Evolutionary conservation across 2,888 invertebrate genomes (phyloP).

Genomic region (Acronicta aceris): DNA sequence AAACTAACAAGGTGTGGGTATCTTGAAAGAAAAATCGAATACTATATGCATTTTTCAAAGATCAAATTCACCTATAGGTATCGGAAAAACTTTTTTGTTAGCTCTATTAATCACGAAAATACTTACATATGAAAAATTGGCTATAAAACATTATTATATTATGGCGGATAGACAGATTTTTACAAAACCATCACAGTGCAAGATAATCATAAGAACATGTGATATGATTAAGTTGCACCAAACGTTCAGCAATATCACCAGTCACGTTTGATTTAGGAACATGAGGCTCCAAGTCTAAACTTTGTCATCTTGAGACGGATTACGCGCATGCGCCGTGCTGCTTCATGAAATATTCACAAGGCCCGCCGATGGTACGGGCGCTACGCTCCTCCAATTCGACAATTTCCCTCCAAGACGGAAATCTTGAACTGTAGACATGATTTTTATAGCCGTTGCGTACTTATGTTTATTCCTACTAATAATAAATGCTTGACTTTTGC

Average conservation of each 20-base stretch:
- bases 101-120: no score
- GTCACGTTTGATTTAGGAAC: slow-evolving; percentile 38
- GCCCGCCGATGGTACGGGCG: slow-evolving; percentile 49
- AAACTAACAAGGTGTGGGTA: no score
- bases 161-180: no score
- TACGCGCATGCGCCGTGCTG: slow-evolving; percentile 62
- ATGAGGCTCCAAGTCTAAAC: slow-evolving; percentile 35
- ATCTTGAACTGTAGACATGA: slow-evolving; percentile 58
- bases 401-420: slow-evolving; percentile 55
- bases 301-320: slow-evolving; percentile 58
- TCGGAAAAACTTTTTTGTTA: no score
- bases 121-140: no score
- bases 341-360: slow-evolving; percentile 64
- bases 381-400: slow-evolving; percentile 53
- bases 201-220: no score
- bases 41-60: slow-evolving; percentile 2
- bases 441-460: slow-evolving; percentile 55
- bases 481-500: slow-evolving; percentile 53
- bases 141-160: no score
- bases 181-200: no score
- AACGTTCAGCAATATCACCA: slow-evolving; percentile 3
- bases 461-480: slow-evolving; percentile 54
- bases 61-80: no score
- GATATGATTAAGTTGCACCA: no score
- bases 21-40: no score